Evolutionary conservation across 2,888 invertebrate species (phyloP).

Genomic region (Tetranychus piercei): DNA sequence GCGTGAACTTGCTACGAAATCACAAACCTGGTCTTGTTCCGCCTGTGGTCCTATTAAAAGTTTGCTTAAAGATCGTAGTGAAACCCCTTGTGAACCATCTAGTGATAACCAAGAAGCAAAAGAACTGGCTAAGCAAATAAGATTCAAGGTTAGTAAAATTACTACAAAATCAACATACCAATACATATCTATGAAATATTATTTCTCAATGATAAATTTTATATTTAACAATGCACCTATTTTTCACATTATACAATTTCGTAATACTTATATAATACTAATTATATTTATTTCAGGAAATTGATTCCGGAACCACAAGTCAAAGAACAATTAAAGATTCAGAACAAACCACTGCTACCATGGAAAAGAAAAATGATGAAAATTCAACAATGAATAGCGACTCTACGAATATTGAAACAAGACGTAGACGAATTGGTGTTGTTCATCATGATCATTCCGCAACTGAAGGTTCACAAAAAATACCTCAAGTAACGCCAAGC

Average conservation of each 20-base stretch:
- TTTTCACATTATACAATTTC: no score
- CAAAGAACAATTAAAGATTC: not conserved
- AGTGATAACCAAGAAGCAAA: slow-evolving; percentile 33
- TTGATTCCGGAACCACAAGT: not conserved
- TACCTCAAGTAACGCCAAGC: not conserved
- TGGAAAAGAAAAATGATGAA: not conserved
- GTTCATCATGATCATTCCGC: not conserved
- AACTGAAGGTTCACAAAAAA: not conserved
- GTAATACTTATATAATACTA: no score
- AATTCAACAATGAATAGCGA: not conserved
- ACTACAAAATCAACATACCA: no score
- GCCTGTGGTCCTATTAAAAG: slow-evolving; percentile 44
- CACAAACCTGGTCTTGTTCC: slow-evolving; percentile 45
- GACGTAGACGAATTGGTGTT: not conserved
- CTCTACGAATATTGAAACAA: not conserved
- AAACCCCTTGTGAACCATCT: slow-evolving; percentile 18
- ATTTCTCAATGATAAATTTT: no score
- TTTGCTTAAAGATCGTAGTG: slow-evolving; percentile 29
- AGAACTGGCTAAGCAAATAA: slow-evolving; percentile 34
- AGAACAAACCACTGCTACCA: not conserved
- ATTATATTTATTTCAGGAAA: not conserved
- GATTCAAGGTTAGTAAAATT: slow-evolving; percentile 23
- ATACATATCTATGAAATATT: no score
- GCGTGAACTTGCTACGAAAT: slow-evolving; percentile 50
- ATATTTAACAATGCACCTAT: no score